Evolutionary conservation across 1,140 invertebrate species (phyloP).

Genomic region (Drosophila pseudoobscura): DNA sequence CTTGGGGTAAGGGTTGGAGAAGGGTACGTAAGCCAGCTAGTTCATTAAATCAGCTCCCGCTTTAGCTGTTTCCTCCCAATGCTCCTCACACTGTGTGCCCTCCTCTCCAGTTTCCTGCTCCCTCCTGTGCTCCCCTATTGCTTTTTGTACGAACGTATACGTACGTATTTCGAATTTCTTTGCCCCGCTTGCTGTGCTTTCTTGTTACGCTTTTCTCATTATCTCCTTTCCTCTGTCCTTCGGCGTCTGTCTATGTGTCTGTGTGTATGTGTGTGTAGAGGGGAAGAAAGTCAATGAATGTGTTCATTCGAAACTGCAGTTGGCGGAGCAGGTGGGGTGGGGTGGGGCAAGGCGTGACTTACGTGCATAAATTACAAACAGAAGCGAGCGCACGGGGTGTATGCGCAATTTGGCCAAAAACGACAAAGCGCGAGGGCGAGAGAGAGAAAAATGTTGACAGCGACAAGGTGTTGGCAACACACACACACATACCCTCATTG

Average conservation of each 20-base stretch:
- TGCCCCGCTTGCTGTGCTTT: slow-evolving; percentile 17
- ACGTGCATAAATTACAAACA: slow-evolving; percentile 72
- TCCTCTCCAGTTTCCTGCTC: background rate
- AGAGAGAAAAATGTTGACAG: slow-evolving; percentile 26
- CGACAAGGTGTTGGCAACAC: slow-evolving; percentile 44
- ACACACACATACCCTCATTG: slow-evolving; percentile 8
- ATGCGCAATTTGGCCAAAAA: slow-evolving; percentile 14
- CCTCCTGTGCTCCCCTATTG: background rate
- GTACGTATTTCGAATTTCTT: slow-evolving; percentile 37
- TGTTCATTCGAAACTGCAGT: slow-evolving; percentile 47
- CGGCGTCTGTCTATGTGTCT: background rate
- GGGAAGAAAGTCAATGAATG: slow-evolving; percentile 32
- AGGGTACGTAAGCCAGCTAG: slow-evolving; percentile 31
- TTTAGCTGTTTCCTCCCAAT: background rate
- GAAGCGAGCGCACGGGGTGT: slow-evolving; percentile 31
- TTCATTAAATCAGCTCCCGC: slow-evolving; percentile 64
- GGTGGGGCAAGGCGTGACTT: slow-evolving; percentile 36
- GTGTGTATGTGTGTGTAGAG: background rate
- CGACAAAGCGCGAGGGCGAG: background rate
- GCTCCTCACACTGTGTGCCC: too few relatives aligned
- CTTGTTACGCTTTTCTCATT: slow-evolving; percentile 68
- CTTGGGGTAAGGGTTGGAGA: background rate
- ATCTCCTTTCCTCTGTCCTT: slow-evolving; percentile 40
- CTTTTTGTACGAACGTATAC: slow-evolving; percentile 14
- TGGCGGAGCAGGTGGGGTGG: too few relatives aligned